Conservation (phyloP, 2,797 vertebrate species). For the Galagoides demidoff region DNA sequence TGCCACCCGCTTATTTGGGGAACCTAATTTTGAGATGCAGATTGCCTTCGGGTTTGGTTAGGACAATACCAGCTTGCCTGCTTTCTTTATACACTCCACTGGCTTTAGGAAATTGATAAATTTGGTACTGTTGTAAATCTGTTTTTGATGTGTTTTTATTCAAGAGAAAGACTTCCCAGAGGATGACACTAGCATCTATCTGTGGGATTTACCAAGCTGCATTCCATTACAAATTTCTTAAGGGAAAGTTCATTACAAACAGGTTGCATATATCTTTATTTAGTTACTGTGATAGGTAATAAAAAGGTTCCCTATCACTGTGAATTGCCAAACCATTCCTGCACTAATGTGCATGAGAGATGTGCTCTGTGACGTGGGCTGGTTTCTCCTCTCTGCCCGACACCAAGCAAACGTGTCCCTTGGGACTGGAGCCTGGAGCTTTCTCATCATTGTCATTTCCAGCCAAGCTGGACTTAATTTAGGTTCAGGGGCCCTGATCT, state of each 20-base stretch:
- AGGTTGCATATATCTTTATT: neutral
- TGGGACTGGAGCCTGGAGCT: fast-evolving
- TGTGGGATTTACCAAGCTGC: neutral
- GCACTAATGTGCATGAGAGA: fast-evolving
- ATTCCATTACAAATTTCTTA: neutral
- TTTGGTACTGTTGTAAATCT: neutral
- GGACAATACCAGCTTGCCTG: neutral
- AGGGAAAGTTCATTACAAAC: neutral
- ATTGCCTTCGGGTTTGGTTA: neutral
- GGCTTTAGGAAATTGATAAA: neutral
- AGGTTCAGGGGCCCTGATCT: neutral
- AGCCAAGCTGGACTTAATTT: fast-evolving
- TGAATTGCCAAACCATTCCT: neutral
- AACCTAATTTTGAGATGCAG: fast-evolving
- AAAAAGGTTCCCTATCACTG: neutral
- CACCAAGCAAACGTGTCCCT: fast-evolving
- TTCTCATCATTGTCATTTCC: fast-evolving
- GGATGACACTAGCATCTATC: neutral
- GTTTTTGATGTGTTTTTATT: neutral
- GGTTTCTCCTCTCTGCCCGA: fast-evolving
- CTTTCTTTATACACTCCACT: too few relatives aligned
- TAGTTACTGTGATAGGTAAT: neutral
- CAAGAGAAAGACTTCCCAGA: neutral
- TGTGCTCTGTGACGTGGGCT: fast-evolving
- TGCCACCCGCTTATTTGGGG: neutral